Base-by-base conservation (phyloP, 2,113 vertebrate genomes). In the Nothoprocta pentlandii region DNA sequence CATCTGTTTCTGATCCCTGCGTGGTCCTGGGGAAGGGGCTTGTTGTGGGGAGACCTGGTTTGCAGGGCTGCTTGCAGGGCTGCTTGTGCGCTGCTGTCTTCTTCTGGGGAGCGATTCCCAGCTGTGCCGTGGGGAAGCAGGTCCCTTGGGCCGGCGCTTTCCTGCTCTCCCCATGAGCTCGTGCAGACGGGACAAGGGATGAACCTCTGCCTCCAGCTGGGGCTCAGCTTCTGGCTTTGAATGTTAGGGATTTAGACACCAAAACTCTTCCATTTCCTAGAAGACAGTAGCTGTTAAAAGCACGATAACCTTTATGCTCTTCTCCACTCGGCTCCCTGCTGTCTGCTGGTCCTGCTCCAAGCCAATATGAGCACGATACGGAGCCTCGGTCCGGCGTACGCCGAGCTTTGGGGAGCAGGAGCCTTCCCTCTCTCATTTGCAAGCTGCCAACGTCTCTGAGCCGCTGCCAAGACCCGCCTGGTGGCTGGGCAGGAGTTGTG, bases 1-100 rank as follows among this genome's bases (percentile, higher is more conserved):
- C 34, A 61, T 79, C 82, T 9, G 0, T 42, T 86, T 51, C 69
- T 2, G 3, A 12, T 7, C 20, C 61, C 85, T 22, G 41, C 2
- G 0, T 5, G 53, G 34, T 49, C 7, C 53, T 12, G 9, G 22
- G 36, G 56, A 12, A 13, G 59, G n/a, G 11, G 7, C 19, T 69
- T 26, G 2, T 9, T 1, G 21, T 2, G 36, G 20, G 2, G 39
- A 12, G 53, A 16, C 5, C 19, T 15, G 34, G 62, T 16, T 41
- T 16, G 62, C 23, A 64, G 36, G 62, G 62, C 23, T 41, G 16
- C 34, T 26, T 9, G 34, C 61, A 39, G 23, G 32, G 54, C 10
- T 10, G 4, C 36, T 14, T 9, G 39, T 22, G 34, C 23, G 8
- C 61, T 39, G 61, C 36, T 25, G 20, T 34, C 61, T 25, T 39